phyloP scores from a whole-genome alignment of 2,888 invertebrate species.

The Siphonodentalium dalli region DNA sequence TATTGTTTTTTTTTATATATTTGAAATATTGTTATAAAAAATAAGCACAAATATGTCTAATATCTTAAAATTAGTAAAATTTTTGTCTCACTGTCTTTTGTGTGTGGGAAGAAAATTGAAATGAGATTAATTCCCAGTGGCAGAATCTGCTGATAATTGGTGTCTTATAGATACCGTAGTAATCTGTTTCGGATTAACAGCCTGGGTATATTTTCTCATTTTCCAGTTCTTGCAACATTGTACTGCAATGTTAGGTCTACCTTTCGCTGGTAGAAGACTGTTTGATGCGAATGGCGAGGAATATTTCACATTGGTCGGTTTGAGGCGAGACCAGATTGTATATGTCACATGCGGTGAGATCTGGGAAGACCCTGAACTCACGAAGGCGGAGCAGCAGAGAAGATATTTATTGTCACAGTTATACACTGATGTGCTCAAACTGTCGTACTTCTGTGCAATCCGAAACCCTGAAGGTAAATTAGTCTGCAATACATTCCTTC shows the following conservation, averaged over 20 bases:
- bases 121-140: no score
- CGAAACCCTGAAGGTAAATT: constrained; percentile 56
- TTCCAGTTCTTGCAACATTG: constrained; percentile 63
- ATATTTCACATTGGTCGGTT: constrained; percentile 53
- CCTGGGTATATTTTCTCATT: not conserved
- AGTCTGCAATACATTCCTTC: no score
- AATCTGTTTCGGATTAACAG: not conserved
- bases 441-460: constrained; percentile 58
- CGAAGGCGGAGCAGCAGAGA: constrained; percentile 59
- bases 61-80: no score
- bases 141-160: not conserved
- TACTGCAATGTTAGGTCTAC: constrained; percentile 57
- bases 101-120: no score
- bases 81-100: no score
- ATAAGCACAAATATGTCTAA: no score
- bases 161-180: not conserved
- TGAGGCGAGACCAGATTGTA: constrained; percentile 59
- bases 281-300: constrained; percentile 62
- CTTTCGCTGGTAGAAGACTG: constrained; percentile 62
- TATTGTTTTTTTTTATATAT: no score
- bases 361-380: constrained; percentile 62
- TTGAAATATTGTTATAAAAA: no score
- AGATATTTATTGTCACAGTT: constrained; percentile 59
- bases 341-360: constrained; percentile 62
- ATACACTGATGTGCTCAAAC: constrained; percentile 59